Evolutionary conservation across 23 tunicate genomes (phyloP), one percentile per base, ranked within the genome.

Genomic region (Halocynthia aurantium): DNA sequence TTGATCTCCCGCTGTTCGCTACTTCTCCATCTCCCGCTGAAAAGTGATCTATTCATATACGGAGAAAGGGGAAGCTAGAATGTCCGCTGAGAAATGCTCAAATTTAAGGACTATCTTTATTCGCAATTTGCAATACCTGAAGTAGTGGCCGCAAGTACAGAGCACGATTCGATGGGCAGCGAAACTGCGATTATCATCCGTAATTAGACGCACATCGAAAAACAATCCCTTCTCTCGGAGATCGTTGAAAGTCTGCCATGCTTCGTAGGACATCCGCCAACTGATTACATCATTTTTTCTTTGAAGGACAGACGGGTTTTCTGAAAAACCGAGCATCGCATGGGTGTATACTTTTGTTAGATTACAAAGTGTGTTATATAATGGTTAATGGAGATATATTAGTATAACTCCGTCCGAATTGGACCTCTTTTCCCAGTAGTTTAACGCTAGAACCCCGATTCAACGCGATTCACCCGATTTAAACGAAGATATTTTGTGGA

Each of bases 1-100:
- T 44, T 19, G 17, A 91, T 85, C 63, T 91, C 97, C 17, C 75
- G 62, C 8, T 77, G 67, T 0, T 74, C 62, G 9, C 87, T 78
- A 67, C 86, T 85, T 57, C 81, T 67, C 97, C 97, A 91, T 17
- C 97, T 68, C 50, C 97, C 97, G 58, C 97, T 91, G 62, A 91
- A 91, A 62, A 91, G 73, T 40, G 90, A 71, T 71, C 97, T 91
- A 72, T 51, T 49, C n/a, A 12, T 12, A 49, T 50, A 51, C 12
- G 12, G 12, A 72, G 4, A 22, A 49, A 51, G 61, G 5, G 12
- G 19, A 22, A 51, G 61, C 11, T 49, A 61, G 2, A 72, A 49
- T 44, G 58, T 12, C 15, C 4, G 63, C 63, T 4, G 19, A 11
- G 77, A 12, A 13, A 72, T 49, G 22, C 17, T 11, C 12, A 18